phyloP scores from a whole-genome alignment of 2,797 vertebrate genomes.

The Labeo calbasu region DNA sequence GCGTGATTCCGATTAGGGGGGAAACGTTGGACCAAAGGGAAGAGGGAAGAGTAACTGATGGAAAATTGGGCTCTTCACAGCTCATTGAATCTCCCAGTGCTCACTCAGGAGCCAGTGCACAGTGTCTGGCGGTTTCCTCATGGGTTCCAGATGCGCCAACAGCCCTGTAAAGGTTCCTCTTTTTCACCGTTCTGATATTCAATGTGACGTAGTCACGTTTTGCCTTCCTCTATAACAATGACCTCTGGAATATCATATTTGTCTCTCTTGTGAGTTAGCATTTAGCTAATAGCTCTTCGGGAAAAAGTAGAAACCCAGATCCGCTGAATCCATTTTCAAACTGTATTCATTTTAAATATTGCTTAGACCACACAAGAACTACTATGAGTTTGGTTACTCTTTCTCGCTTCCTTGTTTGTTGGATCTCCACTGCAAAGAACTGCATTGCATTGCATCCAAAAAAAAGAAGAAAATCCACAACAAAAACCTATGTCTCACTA shows the following conservation, averaged over 20 bases:
- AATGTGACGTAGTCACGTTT: conserved; percentile 25
- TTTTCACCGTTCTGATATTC: conserved; percentile 40
- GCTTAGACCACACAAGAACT: not conserved
- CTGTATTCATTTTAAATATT: not conserved
- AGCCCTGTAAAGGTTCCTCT: conserved; percentile 14
- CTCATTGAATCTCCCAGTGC: conserved; percentile 79
- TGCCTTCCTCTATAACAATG: not conserved
- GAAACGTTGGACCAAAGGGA: conserved; percentile 67
- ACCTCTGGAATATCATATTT: conserved; percentile 21
- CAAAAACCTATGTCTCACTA: conserved; percentile 11
- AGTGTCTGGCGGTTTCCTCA: conserved; percentile 79
- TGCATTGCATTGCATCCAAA: not conserved
- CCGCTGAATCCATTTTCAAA: not conserved
- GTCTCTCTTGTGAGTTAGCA: not conserved
- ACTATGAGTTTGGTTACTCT: not conserved
- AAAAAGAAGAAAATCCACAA: not conserved
- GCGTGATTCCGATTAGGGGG: conserved; percentile 57
- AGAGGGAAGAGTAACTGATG: conserved; percentile 70
- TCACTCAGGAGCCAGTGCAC: conserved; percentile 68
- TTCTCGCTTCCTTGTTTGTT: not conserved
- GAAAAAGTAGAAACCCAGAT: not conserved
- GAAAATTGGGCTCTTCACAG: conserved; percentile 84
- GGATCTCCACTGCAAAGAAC: not conserved
- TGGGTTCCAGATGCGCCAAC: conserved; percentile 77
- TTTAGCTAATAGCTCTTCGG: not conserved